Percentiles rank a stretch among this genome's conserved stretches.
Evolutionary conservation across 2,888 invertebrate species (phyloP).

Genomic region (Eilema depressum): DNA sequence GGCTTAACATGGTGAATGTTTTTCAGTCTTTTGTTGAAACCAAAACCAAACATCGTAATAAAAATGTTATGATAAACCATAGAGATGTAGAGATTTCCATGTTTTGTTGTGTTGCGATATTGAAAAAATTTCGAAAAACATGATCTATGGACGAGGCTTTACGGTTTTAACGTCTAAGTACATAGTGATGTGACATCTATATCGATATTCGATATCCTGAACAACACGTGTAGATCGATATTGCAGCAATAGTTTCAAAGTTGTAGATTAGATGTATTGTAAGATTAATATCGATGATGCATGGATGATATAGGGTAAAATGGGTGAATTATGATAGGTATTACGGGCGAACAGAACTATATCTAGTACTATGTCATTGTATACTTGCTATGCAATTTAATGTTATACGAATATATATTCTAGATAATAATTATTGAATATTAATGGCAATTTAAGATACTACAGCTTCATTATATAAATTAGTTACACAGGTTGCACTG

Average conservation of each 20-base stretch:
- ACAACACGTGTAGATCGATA: not conserved
- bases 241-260: not conserved
- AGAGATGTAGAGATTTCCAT: no score
- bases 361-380: not conserved
- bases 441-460: not conserved
- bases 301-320: constrained; percentile 38
- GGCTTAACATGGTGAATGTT: not conserved
- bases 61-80: no score
- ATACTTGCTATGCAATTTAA: not conserved
- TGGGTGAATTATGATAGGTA: not conserved
- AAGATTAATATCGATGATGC: constrained; percentile 23
- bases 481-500: not conserved
- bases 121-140: no score
- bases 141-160: no score
- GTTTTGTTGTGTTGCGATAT: no score
- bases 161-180: not conserved
- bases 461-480: constrained; percentile 1
- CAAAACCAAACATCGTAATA: no score
- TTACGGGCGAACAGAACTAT: not conserved
- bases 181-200: not conserved
- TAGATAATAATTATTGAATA: not conserved
- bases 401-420: constrained; percentile 1
- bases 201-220: not conserved
- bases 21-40: no score
- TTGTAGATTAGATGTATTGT: not conserved